A percentile compares a stretch with the other conserved stretches of the same genome.
Conservation (phyloP, 1,140 invertebrate genomes). For the Bombus superbus region DNA sequence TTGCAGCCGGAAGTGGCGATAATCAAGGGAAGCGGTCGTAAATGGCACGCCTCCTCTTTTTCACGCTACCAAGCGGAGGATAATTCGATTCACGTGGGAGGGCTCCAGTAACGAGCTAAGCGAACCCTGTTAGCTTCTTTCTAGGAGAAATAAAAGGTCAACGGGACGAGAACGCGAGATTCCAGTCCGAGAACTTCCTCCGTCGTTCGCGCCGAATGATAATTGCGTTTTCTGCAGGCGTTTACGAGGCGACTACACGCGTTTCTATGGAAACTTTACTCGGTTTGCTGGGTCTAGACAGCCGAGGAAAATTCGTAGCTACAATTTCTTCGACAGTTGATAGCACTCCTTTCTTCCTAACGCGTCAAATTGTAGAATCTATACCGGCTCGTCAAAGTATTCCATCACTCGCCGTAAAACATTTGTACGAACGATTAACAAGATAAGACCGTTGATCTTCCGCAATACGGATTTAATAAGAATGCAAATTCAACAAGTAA, state of each 20-base stretch:
- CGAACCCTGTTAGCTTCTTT: slow-evolving; percentile 23
- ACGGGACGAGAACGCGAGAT: slow-evolving; percentile 40
- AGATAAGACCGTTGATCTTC: not conserved
- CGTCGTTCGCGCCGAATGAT: no score
- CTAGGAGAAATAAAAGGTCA: slow-evolving; percentile 60
- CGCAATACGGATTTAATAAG: not conserved
- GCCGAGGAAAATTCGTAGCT: not conserved
- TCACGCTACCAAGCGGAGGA: slow-evolving; percentile 29
- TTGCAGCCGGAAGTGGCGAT: slow-evolving; percentile 32
- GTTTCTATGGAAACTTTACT: no score
- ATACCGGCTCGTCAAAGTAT: no score
- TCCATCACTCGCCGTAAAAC: no score
- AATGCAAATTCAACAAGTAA: no score
- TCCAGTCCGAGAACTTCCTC: slow-evolving; percentile 44
- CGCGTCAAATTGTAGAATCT: no score
- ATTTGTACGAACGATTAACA: not conserved
- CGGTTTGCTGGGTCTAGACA: not conserved
- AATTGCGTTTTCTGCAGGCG: slow-evolving; percentile 4
- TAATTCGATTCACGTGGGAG: slow-evolving; percentile 62
- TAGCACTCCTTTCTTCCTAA: not conserved
- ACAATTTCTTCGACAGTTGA: not conserved
- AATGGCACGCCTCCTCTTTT: slow-evolving; percentile 56
- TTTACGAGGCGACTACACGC: not conserved
- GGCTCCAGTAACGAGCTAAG: slow-evolving; percentile 36
- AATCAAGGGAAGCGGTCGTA: slow-evolving; percentile 33